Conservation (phyloP, 2,113 vertebrate genomes). For the Gambusia holbrooki region DNA sequence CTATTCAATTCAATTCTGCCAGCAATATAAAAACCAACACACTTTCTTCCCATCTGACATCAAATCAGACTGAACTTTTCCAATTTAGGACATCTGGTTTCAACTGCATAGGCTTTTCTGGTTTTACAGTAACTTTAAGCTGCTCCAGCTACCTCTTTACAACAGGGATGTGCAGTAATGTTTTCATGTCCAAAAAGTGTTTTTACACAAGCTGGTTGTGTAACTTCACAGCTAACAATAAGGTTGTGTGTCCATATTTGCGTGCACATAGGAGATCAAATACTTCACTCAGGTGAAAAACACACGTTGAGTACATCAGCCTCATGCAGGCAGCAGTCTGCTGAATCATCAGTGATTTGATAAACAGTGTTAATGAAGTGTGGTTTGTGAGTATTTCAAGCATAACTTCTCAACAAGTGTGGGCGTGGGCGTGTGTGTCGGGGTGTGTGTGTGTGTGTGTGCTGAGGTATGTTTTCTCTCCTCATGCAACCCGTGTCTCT, state of each 20-base stretch:
- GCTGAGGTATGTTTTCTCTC: slow-evolving; percentile 50
- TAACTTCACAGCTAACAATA: not conserved
- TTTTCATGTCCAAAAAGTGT: not conserved
- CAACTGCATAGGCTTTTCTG: too few species aligned
- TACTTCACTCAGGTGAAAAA: slow-evolving; percentile 30
- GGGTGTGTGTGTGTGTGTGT: slow-evolving; percentile 5
- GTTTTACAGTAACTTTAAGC: too few species aligned
- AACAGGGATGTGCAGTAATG: too few species aligned
- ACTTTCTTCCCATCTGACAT: too few species aligned
- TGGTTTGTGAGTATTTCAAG: slow-evolving; percentile 23
- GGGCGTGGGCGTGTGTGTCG: slow-evolving; percentile 18
- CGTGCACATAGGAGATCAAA: not conserved
- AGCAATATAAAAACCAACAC: too few species aligned
- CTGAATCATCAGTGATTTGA: slow-evolving; percentile 33
- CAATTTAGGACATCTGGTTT: too few species aligned
- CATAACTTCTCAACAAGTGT: slow-evolving; percentile 7
- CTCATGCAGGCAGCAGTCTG: slow-evolving; percentile 42
- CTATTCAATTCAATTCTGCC: too few species aligned
- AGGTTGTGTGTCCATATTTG: not conserved
- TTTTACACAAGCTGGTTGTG: not conserved
- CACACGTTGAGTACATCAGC: slow-evolving; percentile 45
- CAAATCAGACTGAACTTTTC: too few species aligned
- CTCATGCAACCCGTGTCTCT: slow-evolving; percentile 48
- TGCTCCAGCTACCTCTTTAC: too few species aligned
- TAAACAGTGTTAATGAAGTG: slow-evolving; percentile 62